Evolutionary conservation across 2,797 vertebrate species (phyloP).

Genomic region (Chiroxiphia lanceolata): DNA sequence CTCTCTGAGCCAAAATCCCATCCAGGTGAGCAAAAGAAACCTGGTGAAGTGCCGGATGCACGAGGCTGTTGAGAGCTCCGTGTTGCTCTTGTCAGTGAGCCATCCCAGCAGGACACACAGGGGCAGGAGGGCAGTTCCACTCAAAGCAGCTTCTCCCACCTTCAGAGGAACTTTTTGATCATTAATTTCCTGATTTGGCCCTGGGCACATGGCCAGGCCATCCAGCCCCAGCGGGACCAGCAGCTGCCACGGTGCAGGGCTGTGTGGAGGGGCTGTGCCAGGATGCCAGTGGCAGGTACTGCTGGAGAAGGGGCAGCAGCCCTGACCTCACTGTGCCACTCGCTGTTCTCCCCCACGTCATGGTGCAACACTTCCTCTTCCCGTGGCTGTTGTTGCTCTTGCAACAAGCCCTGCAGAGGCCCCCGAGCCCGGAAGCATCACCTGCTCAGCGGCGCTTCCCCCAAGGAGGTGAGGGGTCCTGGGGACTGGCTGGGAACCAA

Average conservation of each 20-base stretch:
- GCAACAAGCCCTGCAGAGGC: rapidly evolving
- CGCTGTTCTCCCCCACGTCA: background rate
- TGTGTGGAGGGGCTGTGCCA: rapidly evolving
- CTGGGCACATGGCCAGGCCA: background rate
- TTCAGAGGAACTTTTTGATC: background rate
- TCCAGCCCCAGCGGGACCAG: rapidly evolving
- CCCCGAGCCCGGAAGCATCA: rapidly evolving
- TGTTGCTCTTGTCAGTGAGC: background rate
- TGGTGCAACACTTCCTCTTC: background rate
- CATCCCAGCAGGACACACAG: background rate
- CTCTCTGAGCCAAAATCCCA: background rate
- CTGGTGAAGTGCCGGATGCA: background rate
- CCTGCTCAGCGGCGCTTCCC: background rate
- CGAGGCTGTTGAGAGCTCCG: rapidly evolving
- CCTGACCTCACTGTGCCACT: background rate
- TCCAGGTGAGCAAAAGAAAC: background rate
- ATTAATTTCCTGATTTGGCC: background rate
- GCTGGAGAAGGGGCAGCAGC: background rate
- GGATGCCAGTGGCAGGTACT: background rate
- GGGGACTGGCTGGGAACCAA: background rate
- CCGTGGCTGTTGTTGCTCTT: background rate
- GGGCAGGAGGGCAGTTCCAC: background rate
- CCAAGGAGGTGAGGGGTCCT: background rate
- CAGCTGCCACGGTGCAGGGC: rapidly evolving
- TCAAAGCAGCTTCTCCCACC: background rate